Evolutionary conservation across 1,140 invertebrate species (phyloP).

Genomic region (Ditylenchus dipsaci): DNA sequence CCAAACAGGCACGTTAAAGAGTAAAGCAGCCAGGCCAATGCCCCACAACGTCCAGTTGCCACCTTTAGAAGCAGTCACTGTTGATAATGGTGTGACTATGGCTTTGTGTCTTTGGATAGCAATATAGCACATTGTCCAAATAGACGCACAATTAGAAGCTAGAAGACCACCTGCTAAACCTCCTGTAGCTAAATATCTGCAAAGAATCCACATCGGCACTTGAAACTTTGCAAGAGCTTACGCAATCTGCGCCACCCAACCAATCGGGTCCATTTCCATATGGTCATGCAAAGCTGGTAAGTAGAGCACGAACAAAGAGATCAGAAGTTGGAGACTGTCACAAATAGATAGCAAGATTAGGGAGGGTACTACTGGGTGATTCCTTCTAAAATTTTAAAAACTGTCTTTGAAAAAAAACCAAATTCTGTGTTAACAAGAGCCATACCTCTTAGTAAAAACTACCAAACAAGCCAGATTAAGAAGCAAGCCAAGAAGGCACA

Average conservation of each 20-base stretch:
- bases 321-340: slow-evolving; percentile 50
- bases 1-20: slow-evolving; percentile 54
- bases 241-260: slow-evolving; percentile 46
- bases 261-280: slow-evolving; percentile 36
- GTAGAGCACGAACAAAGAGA: slow-evolving; percentile 53
- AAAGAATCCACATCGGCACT: background rate
- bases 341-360: slow-evolving; percentile 50
- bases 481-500: slow-evolving; percentile 45
- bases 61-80: slow-evolving; percentile 22
- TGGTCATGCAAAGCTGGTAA: slow-evolving; percentile 54
- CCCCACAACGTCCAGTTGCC: slow-evolving; percentile 25
- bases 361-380: slow-evolving; percentile 52
- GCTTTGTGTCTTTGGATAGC: slow-evolving; percentile 52
- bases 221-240: slow-evolving; percentile 8
- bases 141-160: slow-evolving; percentile 52
- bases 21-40: slow-evolving; percentile 40
- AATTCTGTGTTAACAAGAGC: background rate
- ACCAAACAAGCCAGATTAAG: slow-evolving; percentile 39
- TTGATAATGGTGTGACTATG: slow-evolving; percentile 47
- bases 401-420: slow-evolving; percentile 4
- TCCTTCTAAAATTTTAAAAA: slow-evolving; percentile 26
- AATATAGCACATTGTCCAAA: slow-evolving; percentile 56
- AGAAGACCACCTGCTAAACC: slow-evolving; percentile 51
- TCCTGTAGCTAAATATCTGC: slow-evolving; percentile 44
- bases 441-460: slow-evolving; percentile 32